Base-by-base conservation (phyloP, 2,113 vertebrate species). In the Cynopterus brachyotis region DNA sequence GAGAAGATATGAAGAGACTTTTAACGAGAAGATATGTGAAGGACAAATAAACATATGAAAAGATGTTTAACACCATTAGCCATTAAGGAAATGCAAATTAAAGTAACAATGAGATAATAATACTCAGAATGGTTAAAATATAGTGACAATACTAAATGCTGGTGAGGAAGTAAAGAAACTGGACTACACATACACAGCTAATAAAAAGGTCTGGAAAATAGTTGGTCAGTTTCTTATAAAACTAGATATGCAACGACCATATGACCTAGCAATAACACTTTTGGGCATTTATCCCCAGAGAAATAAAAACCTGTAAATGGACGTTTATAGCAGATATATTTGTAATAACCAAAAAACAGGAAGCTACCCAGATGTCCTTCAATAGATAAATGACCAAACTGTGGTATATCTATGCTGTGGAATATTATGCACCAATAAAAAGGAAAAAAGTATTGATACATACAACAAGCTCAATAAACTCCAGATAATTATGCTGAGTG, bases 291-390 rank as follows among this genome's bases (percentile, higher is more conserved):
- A 47, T 66, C 55, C 30, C 53, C 28, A 86, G 13, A 89, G 72
- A 97, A 94, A 89, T 57, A 78, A 89, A 92, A 85, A 55, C 8
- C 50, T 75, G 17, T 55, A 73, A 75, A 26, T 84, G 5, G 70
- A 57, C 64, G 59, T 75, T 57, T 89, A 40, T 24, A 85, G 42
- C 19, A 70, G 32, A 10, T 80, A 76, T 89, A 75, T 81, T 76
- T 76, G 13, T 62, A 73, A 83, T 2, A 79, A 5, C 12, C 37
- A 1, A 24, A 89, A 80, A 80, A 22, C 6, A 47, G 24, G 24
- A 78, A 97, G 79, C 60, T 72, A 72, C 5, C 6, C 55, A 89
- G 78, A 78, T 59, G 45, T 64, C 26, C 66, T 42, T 79, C 8
- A 76, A 32, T 15, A 67, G 2, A 15, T 37, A 15, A 91, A 32